phyloP scores from a whole-genome alignment of 2,797 vertebrate species.

The Benthosema pterotum region DNA sequence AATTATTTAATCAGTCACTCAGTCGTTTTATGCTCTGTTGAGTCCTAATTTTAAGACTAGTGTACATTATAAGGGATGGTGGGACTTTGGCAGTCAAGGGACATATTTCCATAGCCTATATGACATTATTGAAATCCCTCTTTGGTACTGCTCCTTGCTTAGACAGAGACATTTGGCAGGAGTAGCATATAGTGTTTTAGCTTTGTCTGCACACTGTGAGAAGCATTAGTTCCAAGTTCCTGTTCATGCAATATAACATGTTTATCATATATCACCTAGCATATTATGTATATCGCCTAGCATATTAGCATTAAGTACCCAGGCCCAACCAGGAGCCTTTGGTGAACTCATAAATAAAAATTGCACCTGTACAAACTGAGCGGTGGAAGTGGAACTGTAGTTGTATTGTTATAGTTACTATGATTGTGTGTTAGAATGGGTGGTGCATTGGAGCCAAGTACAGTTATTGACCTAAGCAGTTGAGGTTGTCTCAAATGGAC shows the following conservation, averaged over 20 bases:
- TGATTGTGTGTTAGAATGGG: too few species aligned
- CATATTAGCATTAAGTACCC: not conserved
- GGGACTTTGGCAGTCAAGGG: not conserved
- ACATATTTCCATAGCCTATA: not conserved
- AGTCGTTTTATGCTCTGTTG: conserved; percentile 16
- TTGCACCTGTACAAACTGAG: too few species aligned
- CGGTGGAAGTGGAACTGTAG: too few species aligned
- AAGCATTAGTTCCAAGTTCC: not conserved
- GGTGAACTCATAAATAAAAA: too few species aligned
- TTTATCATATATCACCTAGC: too few species aligned
- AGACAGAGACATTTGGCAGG: not conserved
- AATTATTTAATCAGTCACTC: conserved; percentile 24
- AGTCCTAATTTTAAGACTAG: conserved; percentile 13
- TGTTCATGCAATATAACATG: not conserved
- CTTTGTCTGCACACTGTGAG: not conserved
- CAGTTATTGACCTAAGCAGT: too few species aligned
- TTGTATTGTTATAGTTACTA: too few species aligned
- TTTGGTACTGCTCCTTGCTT: not conserved
- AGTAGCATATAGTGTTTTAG: not conserved
- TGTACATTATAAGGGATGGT: conserved; percentile 11
- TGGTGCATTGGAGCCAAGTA: too few species aligned
- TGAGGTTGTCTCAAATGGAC: too few species aligned
- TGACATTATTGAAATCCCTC: not conserved
- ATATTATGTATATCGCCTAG: too few species aligned
- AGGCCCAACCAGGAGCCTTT: not conserved